phyloP scores from a whole-genome alignment of 2,888 invertebrate genomes.

The Latheticus oryzae region DNA sequence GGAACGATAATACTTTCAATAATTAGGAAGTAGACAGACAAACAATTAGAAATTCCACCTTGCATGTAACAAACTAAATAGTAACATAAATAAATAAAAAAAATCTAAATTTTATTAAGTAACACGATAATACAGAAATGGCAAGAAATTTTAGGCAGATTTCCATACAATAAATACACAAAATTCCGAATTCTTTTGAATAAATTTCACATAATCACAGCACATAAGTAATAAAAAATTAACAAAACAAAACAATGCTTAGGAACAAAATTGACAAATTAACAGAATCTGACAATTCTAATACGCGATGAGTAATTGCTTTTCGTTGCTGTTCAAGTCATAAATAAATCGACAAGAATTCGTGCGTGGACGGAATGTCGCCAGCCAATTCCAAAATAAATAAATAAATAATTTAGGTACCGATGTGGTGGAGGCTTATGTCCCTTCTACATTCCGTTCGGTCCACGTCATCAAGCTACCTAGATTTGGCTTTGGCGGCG shows the following conservation, averaged over 20 bases:
- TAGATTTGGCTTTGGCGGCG: slow-evolving; percentile 61
- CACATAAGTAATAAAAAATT: slow-evolving; percentile 62
- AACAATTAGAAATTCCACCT: slow-evolving; percentile 47
- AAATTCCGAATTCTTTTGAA: slow-evolving; percentile 51
- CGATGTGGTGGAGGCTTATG: slow-evolving; percentile 13
- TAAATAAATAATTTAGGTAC: slow-evolving; percentile 42
- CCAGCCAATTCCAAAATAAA: slow-evolving; percentile 30
- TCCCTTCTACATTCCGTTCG: slow-evolving; percentile 38
- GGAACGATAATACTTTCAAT: slow-evolving; percentile 56
- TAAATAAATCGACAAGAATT: slow-evolving; percentile 24
- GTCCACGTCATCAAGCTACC: slow-evolving; percentile 58
- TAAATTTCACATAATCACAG: slow-evolving; percentile 65
- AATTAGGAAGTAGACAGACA: slow-evolving; percentile 55
- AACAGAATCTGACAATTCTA: slow-evolving; percentile 34
- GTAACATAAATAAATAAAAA: slow-evolving; percentile 55
- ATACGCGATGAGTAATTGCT: slow-evolving; percentile 35
- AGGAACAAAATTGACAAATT: slow-evolving; percentile 58
- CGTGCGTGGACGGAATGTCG: slow-evolving; percentile 31
- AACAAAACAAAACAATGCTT: slow-evolving; percentile 59
- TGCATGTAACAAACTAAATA: slow-evolving; percentile 49
- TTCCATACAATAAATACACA: slow-evolving; percentile 47
- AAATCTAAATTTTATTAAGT: slow-evolving; percentile 54
- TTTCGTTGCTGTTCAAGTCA: slow-evolving; percentile 38
- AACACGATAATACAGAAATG: slow-evolving; percentile 64
- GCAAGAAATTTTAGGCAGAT: slow-evolving; percentile 66